phyloP scores from a whole-genome alignment of 2,797 vertebrate genomes.

The Periophthalmus magnuspinnatus region DNA sequence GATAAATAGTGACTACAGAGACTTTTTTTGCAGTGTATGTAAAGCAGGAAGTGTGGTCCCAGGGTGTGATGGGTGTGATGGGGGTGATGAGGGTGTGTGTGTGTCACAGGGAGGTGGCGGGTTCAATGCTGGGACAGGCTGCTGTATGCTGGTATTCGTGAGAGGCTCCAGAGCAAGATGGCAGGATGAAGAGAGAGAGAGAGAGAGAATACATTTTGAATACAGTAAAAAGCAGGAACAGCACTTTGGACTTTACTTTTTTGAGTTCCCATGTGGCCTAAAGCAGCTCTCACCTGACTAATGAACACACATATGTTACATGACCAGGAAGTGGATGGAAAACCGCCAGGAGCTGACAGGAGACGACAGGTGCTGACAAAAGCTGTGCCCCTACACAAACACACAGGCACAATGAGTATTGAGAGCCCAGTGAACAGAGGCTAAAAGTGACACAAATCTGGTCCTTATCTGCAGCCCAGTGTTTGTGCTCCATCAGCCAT shows the following conservation, averaged over 20 bases:
- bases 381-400: slow-evolving; percentile 66
- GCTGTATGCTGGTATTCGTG: slow-evolving; percentile 82
- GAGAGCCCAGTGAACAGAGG: slow-evolving; percentile 43
- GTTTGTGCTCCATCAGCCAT: slow-evolving; percentile 27
- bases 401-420: slow-evolving; percentile 69
- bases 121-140: slow-evolving; percentile 77
- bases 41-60: slow-evolving; percentile 60
- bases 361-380: slow-evolving; percentile 62
- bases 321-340: slow-evolving; percentile 55
- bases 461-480: slow-evolving; percentile 42
- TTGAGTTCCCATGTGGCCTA: neutral
- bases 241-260: too few relatives aligned
- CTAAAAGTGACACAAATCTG: slow-evolving; percentile 32
- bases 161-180: slow-evolving; percentile 70
- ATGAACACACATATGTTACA: neutral
- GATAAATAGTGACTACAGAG: neutral
- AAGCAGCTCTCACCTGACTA: neutral
- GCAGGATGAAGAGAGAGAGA: slow-evolving; percentile 30
- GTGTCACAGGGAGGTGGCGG: slow-evolving; percentile 57
- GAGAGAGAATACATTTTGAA: neutral
- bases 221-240: too few relatives aligned
- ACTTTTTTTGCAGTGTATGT: slow-evolving; percentile 5
- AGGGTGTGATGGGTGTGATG: slow-evolving; percentile 59
- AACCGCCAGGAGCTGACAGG: slow-evolving; percentile 60
- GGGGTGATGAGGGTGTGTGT: slow-evolving; percentile 61